Conservation (phyloP, 2,888 invertebrate genomes). For the Ormyrus nitidulus region DNA sequence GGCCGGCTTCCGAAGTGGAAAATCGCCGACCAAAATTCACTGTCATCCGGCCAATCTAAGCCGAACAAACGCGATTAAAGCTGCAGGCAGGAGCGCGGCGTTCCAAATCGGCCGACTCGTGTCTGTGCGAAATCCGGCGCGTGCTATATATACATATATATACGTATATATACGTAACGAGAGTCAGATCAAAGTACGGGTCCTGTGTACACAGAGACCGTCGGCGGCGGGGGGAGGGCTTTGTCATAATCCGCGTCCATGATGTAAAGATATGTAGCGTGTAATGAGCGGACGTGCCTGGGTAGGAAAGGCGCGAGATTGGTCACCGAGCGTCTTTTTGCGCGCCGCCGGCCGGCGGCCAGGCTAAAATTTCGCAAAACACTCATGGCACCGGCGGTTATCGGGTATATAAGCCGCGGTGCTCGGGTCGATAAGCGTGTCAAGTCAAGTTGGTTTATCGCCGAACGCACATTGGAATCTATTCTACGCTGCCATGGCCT, state of each 20-base stretch:
- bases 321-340: conserved; percentile 52
- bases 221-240: not conserved
- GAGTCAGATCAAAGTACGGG: conserved; percentile 23
- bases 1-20: not conserved
- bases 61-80: conserved; percentile 10
- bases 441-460: conserved; percentile 14
- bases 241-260: conserved; percentile 49
- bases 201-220: not conserved
- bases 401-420: conserved; percentile 40
- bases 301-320: conserved; percentile 37
- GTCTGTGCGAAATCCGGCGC: not conserved
- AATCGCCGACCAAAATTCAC: not conserved
- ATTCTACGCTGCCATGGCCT: conserved; percentile 30
- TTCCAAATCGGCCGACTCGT: conserved; percentile 12
- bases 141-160: not conserved
- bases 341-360: not conserved
- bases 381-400: not conserved
- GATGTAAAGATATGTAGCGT: not conserved
- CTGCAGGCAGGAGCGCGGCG: not conserved
- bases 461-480: not conserved
- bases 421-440: not conserved
- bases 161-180: not conserved
- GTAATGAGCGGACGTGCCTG: not conserved
- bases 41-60: conserved; percentile 5
- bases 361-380: conserved; percentile 44